phyloP scores from a whole-genome alignment of 2,888 invertebrate genomes.

The Cylloceria caligata region DNA sequence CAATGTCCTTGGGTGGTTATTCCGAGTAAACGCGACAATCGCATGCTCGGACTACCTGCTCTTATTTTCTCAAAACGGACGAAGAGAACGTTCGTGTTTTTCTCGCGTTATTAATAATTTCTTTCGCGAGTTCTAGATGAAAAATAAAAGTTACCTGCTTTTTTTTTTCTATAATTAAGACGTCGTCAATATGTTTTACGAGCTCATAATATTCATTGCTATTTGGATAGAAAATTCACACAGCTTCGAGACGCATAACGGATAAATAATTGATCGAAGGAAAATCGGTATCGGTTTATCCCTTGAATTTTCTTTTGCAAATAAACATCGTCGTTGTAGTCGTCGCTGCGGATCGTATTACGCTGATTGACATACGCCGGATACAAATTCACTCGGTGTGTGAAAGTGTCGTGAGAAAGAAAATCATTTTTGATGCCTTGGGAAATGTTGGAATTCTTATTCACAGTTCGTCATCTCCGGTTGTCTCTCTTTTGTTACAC shows the following conservation, averaged over 20 bases:
- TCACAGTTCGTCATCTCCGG: constrained; percentile 24
- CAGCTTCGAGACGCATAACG: neutral
- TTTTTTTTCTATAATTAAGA: constrained; percentile 15
- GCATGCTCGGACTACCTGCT: constrained; percentile 6
- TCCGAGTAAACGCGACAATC: neutral
- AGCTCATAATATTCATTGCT: neutral
- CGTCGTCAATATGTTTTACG: constrained; percentile 27
- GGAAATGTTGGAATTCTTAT: constrained; percentile 54
- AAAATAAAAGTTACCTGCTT: neutral
- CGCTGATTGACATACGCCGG: constrained; percentile 28
- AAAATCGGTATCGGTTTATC: neutral
- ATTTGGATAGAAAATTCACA: constrained; percentile 18
- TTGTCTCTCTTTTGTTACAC: constrained; percentile 42
- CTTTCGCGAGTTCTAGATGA: neutral
- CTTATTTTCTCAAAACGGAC: neutral
- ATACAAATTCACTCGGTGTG: constrained; percentile 33
- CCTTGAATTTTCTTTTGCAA: constrained; percentile 18
- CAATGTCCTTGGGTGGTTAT: neutral
- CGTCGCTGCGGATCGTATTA: neutral
- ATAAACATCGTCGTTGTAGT: constrained; percentile 7
- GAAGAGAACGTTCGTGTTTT: neutral
- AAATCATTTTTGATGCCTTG: constrained; percentile 52
- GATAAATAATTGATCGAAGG: neutral
- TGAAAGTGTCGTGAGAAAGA: constrained; percentile 65
- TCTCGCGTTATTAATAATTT: neutral